phyloP scores from a whole-genome alignment of 2,888 invertebrate genomes.

The Pseudococcus viburni region DNA sequence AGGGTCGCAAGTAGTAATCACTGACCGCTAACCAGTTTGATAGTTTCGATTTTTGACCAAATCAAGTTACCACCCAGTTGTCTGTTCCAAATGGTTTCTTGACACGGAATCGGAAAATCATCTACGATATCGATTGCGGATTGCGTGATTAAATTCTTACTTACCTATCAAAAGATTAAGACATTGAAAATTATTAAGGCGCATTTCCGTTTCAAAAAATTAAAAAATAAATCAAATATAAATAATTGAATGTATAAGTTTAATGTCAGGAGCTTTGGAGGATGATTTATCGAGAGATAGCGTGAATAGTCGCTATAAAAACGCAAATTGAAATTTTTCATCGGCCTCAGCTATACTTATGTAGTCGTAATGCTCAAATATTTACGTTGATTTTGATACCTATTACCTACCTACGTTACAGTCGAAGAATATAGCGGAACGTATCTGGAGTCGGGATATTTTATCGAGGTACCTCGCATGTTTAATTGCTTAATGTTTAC shows the following conservation, averaged over 20 bases:
- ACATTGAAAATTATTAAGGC: slow-evolving; percentile 18
- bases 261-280: background rate
- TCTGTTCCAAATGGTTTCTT: background rate
- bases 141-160: background rate
- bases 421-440: background rate
- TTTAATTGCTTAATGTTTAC: too few species aligned
- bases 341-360: background rate
- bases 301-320: slow-evolving; percentile 9
- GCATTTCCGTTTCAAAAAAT: slow-evolving; percentile 4
- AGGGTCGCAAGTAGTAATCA: too few species aligned
- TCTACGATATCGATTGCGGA: background rate
- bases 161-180: background rate
- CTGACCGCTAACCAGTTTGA: slow-evolving; percentile 1
- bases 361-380: background rate
- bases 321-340: slow-evolving; percentile 25
- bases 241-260: slow-evolving; percentile 9
- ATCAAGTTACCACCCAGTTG: background rate
- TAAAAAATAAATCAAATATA: background rate
- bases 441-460: too few species aligned
- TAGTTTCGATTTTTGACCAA: slow-evolving; percentile 8
- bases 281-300: slow-evolving; percentile 8
- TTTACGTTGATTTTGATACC: too few species aligned
- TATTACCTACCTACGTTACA: background rate
- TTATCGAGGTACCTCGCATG: too few species aligned
- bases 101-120: background rate